Evolutionary conservation across 2,797 vertebrate species (phyloP).

Genomic region (Hyperoplus immaculatus): DNA sequence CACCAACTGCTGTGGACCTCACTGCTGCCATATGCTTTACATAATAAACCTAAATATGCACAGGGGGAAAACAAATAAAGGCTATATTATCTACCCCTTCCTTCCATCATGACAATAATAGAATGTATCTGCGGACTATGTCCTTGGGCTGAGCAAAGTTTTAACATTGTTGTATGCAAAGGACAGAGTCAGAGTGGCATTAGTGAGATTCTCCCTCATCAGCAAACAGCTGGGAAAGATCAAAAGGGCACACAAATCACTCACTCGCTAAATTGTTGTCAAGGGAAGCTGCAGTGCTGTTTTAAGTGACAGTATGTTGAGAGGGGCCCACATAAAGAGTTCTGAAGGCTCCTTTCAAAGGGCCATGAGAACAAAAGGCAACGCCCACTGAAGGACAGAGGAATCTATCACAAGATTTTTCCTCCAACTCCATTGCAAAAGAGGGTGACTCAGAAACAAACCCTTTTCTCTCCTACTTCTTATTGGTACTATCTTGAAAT

Average conservation of each 20-base stretch:
- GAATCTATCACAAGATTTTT: constrained; percentile 40
- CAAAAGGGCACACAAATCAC: constrained; percentile 76
- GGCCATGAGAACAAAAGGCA: constrained; percentile 53
- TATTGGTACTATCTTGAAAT: neutral
- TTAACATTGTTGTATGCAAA: constrained; percentile 51
- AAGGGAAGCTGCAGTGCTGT: constrained; percentile 53
- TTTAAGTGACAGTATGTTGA: constrained; percentile 65
- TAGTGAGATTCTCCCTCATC: constrained; percentile 69
- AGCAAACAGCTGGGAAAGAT: constrained; percentile 71
- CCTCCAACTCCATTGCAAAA: neutral
- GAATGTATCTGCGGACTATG: constrained; percentile 34
- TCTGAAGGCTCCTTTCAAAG: constrained; percentile 60
- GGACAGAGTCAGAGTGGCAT: constrained; percentile 57
- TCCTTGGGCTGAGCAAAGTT: constrained; percentile 59
- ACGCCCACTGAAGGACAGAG: constrained; percentile 36
- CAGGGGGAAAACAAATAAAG: neutral
- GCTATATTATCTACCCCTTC: constrained; percentile 1
- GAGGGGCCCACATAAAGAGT: constrained; percentile 37
- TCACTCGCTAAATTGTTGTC: constrained; percentile 65
- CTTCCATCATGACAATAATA: constrained; percentile 18
- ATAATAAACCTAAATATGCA: constrained; percentile 11
- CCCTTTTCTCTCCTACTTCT: neutral
- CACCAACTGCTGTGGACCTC: constrained; percentile 31
- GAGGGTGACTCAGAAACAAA: constrained; percentile 14
- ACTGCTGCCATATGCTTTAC: constrained; percentile 20